Evolutionary conservation across 2,888 invertebrate species (phyloP), one percentile per base, ranked within the genome.

Genomic region (Psylliodes chrysocephalus): DNA sequence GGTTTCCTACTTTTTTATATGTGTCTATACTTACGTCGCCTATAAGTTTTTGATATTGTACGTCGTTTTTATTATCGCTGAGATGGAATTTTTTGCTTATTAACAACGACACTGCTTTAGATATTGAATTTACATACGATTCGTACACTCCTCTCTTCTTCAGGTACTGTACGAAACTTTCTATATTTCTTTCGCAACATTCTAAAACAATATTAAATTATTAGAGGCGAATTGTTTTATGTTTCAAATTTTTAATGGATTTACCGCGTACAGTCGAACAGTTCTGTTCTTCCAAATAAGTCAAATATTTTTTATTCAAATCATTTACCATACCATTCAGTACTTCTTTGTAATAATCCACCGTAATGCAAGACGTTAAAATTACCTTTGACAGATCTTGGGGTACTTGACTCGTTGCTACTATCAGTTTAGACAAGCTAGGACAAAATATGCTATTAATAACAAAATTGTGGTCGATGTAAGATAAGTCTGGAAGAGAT

Each of bases 321-420:
- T 79, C 78, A 17, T 69, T 67, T 1, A 76, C 71, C 22, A 82
- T 67, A 42, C 73, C 65, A 19, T 70, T 72, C 12, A 82, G 63
- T 5, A 78, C 72, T 59, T 78, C 75, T 51, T 66, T 73, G 60
- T 75, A 82, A 40, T 77, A 70, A 25, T 79, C 73, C 33, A 75
- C 69, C 1, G 78, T 76, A 3, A 79, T 64, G 22, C 71, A 68
- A 4, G 73, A 67, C 25, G 75, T 75, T 19, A 80, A 47, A 40
- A 40, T 15, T 8, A 59, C 18, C 30, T 22, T 53, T 35, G 72
- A 59, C 12, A n/a, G 57, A 51, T 22, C 28, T 28, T 25, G 10
- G 0, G 33, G 28, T 8, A 44, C 8, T 25, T 60, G 35, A 6
- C 35, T 42, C 12, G 46, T 42, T 4, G 35, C 22, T 25, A 15